Conservation (phyloP, 2,888 invertebrate genomes). For the Chironomus tentans region DNA sequence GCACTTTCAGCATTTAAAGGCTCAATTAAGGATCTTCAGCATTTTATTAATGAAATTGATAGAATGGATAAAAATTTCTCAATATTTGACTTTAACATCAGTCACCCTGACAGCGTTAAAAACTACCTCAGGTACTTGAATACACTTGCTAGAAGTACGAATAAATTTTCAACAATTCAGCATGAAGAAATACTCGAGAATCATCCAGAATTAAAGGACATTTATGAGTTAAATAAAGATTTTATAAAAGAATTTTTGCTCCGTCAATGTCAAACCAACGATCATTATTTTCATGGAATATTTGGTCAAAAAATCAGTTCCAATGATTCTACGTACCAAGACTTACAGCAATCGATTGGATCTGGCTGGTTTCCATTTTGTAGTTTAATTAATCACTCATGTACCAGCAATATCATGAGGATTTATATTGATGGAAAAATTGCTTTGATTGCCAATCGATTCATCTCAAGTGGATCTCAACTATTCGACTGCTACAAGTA, state of each 20-base stretch:
- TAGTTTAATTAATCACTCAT: conserved; percentile 80
- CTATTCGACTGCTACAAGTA: conserved; percentile 74
- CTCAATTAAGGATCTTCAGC: conserved; percentile 27
- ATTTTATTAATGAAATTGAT: neutral
- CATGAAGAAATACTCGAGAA: conserved; percentile 2
- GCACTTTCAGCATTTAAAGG: conserved; percentile 41
- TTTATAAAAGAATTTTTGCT: conserved; percentile 8
- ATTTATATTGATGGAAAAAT: conserved; percentile 46
- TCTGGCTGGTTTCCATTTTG: conserved; percentile 65
- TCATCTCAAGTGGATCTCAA: conserved; percentile 61
- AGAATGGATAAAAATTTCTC: neutral
- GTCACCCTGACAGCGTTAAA: neutral
- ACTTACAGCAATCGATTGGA: conserved; percentile 34
- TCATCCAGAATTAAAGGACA: conserved; percentile 6
- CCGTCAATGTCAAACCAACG: neutral
- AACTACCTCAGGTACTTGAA: neutral
- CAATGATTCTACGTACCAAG: neutral
- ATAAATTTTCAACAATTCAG: neutral
- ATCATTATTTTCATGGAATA: conserved; percentile 16
- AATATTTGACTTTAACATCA: neutral
- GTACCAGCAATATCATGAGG: conserved; percentile 71
- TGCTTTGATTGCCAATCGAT: conserved; percentile 48
- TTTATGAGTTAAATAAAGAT: neutral
- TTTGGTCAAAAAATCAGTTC: neutral
- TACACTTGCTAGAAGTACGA: neutral